Evolutionary conservation across 2,113 vertebrate species (phyloP).

Genomic region (Epinephelus cyanopodus): DNA sequence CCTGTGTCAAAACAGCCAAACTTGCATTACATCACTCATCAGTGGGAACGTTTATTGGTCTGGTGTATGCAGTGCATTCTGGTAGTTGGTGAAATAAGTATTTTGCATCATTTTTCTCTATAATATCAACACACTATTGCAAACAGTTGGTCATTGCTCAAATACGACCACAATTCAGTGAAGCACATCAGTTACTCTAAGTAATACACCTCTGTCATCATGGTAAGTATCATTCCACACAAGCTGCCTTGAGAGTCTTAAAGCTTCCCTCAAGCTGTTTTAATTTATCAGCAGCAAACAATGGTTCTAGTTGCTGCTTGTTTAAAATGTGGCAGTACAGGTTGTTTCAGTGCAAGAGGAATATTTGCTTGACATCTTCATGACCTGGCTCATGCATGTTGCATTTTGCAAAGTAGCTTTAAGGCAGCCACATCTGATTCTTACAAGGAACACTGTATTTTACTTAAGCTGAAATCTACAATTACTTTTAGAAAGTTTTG

Average conservation of each 20-base stretch:
- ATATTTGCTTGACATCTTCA: slow-evolving; percentile 11
- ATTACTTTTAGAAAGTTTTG: not conserved
- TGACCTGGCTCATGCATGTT: not conserved
- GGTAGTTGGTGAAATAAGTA: too few species aligned
- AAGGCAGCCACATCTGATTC: slow-evolving; percentile 5
- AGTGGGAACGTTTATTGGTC: too few species aligned
- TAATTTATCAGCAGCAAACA: slow-evolving; percentile 34
- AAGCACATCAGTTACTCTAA: slow-evolving; percentile 4
- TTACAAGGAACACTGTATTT: not conserved
- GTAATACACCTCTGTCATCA: not conserved
- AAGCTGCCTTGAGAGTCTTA: not conserved
- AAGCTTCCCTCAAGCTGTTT: slow-evolving; percentile 34
- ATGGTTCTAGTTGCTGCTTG: slow-evolving; percentile 56
- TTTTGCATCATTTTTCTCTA: not conserved
- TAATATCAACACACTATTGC: not conserved
- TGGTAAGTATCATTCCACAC: slow-evolving; percentile 5
- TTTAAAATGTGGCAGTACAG: slow-evolving; percentile 59
- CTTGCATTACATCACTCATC: too few species aligned
- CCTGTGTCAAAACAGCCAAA: too few species aligned
- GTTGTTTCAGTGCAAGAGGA: slow-evolving; percentile 47
- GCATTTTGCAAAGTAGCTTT: slow-evolving; percentile 2
- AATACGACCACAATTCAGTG: not conserved
- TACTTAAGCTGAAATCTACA: not conserved
- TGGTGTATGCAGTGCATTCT: too few species aligned
- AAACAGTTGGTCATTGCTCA: not conserved